phyloP scores from a whole-genome alignment of 2,113 vertebrate genomes.

The Plecturocebus donacophilus region DNA sequence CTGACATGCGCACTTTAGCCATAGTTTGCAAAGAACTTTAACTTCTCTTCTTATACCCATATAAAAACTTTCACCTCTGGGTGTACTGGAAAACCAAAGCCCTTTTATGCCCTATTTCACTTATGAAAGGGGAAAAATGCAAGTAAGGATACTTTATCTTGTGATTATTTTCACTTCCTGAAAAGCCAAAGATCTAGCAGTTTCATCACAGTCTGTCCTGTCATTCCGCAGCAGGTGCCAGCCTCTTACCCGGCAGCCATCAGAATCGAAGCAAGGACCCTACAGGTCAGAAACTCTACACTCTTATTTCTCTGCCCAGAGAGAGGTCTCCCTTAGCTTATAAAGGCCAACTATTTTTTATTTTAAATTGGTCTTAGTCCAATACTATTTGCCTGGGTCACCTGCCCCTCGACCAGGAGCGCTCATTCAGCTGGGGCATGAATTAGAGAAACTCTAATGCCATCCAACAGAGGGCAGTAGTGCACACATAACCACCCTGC shows the following conservation, averaged over 20 bases:
- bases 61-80: not conserved
- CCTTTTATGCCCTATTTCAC: not conserved
- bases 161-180: not conserved
- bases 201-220: not conserved
- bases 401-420: not conserved
- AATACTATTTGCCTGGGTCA: not conserved
- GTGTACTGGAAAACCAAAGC: not conserved
- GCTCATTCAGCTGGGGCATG: not conserved
- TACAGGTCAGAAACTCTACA: not conserved
- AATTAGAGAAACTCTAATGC: not conserved
- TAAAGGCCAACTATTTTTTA: not conserved
- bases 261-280: not conserved
- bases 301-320: not conserved
- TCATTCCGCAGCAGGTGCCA: not conserved
- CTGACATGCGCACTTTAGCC: not conserved
- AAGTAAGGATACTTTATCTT: not conserved
- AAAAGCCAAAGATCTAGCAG: not conserved
- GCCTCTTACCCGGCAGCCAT: not conserved
- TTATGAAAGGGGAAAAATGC: not conserved
- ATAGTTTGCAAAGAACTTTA: not conserved
- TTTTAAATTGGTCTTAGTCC: not conserved
- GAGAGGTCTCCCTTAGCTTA: not conserved
- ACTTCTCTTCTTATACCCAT: not conserved
- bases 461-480: slow-evolving; percentile 70
- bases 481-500: not conserved